Base-by-base conservation (phyloP, 2,888 invertebrate genomes). In the Tiliacea citrago region DNA sequence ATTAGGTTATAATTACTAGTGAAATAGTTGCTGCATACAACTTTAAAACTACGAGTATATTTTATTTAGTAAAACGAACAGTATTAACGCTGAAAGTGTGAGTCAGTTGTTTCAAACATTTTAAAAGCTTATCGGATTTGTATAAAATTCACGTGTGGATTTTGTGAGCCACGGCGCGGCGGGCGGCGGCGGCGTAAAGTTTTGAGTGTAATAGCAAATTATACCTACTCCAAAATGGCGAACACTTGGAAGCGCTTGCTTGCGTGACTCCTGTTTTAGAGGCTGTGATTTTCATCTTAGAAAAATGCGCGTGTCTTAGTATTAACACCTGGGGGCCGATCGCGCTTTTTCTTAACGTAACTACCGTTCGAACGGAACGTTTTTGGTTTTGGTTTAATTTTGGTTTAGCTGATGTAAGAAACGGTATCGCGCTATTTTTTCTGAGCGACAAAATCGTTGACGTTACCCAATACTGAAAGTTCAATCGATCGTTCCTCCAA, bases 91-190 rank as follows among this genome's bases (percentile, higher is more conserved):
- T 68, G 45, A 77, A 73, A 71, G 62, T 66, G 75, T 66, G 55
- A 82, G 58, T 49, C 61, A 45, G 73, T 77, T 80, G 82, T 80
- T 77, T 77, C 67, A 76, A 82, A 79, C 82, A 61, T 82, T 84
- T 82, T 77, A 85, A 84, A 84, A 74, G 83, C 85, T 85, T 83
- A 75, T 60, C 68, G 73, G 82, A 80, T 84, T 84, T 82, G 66
- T 55, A 61, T 84, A 63, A 82, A 75, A 80, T 66, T 66, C 63
- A 53, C 73, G 60, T 68, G 75, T 68, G 66, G 63, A 77, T 77
- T 82, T 24, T 61, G 51, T 65, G 65, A 77, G 51, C 58, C 42
- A 49, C 70, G 35, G 49, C n/a, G n/a, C n/a, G n/a, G n/a, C n/a
- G n/a, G n/a, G n/a, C n/a, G n/a, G n/a, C n/a, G n/a, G n/a, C n/a